Evolutionary conservation across 2,797 vertebrate genomes (phyloP).

Genomic region (Rhinatrema bivittatum): DNA sequence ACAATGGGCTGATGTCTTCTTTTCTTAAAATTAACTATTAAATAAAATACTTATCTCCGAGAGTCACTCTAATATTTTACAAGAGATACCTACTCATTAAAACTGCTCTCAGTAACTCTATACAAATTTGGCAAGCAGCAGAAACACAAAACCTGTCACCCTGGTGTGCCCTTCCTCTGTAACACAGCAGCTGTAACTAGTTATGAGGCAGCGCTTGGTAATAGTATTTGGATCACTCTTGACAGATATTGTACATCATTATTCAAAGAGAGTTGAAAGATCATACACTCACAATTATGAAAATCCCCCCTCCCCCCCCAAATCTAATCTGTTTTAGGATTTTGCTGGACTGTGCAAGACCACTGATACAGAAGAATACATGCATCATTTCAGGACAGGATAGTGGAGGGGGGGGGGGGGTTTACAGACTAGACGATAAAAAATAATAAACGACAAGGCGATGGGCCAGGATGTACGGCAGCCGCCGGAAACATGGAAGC

Average conservation of each 20-base stretch:
- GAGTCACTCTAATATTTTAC: constrained; percentile 20
- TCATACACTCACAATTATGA: constrained; percentile 37
- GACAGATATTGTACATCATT: constrained; percentile 43
- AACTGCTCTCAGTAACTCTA: constrained; percentile 10
- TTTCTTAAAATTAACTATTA: too few species aligned
- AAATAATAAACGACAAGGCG: too few species aligned
- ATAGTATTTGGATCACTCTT: constrained; percentile 33
- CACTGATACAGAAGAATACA: neutral
- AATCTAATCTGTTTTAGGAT: constrained; percentile 35
- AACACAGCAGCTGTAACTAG: constrained; percentile 46
- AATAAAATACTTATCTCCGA: too few species aligned
- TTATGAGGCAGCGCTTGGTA: constrained; percentile 32
- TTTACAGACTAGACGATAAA: too few species aligned
- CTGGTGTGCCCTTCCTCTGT: constrained; percentile 2
- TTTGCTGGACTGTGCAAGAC: constrained; percentile 3
- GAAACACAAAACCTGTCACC: neutral
- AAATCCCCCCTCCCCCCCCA: constrained; percentile 44
- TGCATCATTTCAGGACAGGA: too few species aligned
- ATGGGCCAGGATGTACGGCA: too few species aligned
- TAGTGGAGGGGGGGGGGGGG: too few species aligned
- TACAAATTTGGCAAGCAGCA: neutral
- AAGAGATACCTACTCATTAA: neutral
- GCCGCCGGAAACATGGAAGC: too few species aligned
- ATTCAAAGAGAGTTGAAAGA: constrained; percentile 43
- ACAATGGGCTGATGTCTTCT: too few species aligned